Percentiles rank a stretch among this genome's conserved stretches.
phyloP scores from a whole-genome alignment of 1,140 invertebrate genomes.

The Goniozus legneri region DNA sequence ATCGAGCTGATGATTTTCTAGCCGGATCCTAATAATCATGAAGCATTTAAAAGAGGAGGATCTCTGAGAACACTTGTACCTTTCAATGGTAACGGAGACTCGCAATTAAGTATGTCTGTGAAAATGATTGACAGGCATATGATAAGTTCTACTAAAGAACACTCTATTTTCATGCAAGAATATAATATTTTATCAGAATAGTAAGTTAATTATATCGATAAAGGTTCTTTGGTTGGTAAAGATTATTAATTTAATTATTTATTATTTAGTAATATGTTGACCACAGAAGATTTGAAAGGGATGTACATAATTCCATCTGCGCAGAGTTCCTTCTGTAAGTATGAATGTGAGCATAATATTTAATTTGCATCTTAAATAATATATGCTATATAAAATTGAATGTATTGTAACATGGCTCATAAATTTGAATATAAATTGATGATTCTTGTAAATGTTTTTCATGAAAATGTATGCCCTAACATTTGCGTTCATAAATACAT shows the following conservation, averaged over 20 bases:
- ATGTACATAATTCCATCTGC: slow-evolving; percentile 91
- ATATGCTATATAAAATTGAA: slow-evolving; percentile 11
- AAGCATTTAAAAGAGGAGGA: slow-evolving; percentile 47
- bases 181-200: slow-evolving; percentile 77
- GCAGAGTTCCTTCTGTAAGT: slow-evolving; percentile 71
- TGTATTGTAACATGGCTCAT: not conserved
- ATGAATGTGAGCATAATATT: too few relatives aligned
- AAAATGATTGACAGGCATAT: slow-evolving; percentile 58
- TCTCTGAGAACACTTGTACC: slow-evolving; percentile 57
- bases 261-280: slow-evolving; percentile 75
- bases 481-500: too few relatives aligned
- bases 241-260: slow-evolving; percentile 21
- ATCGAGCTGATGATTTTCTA: too few relatives aligned
- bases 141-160: slow-evolving; percentile 49
- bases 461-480: too few relatives aligned
- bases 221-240: not conserved
- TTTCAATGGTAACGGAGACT: slow-evolving; percentile 51
- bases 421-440: too few relatives aligned
- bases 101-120: slow-evolving; percentile 56
- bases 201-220: slow-evolving; percentile 53
- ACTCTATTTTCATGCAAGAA: slow-evolving; percentile 64
- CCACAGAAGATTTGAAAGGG: slow-evolving; percentile 79
- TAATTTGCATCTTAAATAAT: slow-evolving; percentile 9
- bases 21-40: slow-evolving; percentile 38
- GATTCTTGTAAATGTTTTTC: too few relatives aligned